Evolutionary conservation across 2,888 invertebrate species (phyloP).

Genomic region (Clistopyga incitator): DNA sequence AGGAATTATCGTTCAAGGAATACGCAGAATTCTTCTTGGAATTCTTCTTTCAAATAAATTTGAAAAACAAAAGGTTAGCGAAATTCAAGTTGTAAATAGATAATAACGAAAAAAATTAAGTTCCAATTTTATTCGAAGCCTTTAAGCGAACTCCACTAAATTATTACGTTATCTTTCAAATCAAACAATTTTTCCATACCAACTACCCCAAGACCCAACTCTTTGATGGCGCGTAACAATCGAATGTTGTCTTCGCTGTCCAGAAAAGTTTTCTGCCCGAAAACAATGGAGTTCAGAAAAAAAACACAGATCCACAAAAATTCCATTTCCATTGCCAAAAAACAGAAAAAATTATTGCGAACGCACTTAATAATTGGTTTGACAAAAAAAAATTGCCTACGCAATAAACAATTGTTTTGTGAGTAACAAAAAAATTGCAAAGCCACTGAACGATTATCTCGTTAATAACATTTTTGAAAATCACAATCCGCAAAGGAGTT

Average conservation of each 20-base stretch:
- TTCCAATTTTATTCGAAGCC: no score
- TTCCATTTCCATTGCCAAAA: neutral
- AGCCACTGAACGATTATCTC: neutral
- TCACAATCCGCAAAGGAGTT: neutral
- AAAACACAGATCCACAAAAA: neutral
- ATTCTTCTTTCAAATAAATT: no score
- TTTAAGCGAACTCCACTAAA: no score
- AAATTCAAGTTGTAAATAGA: no score
- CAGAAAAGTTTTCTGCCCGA: slow-evolving; percentile 70
- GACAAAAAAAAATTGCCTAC: neutral
- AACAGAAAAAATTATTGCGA: neutral
- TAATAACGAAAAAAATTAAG: no score
- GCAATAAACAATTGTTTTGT: neutral
- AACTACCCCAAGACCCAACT: slow-evolving; percentile 59
- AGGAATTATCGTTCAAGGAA: no score
- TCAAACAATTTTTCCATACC: slow-evolving; percentile 68
- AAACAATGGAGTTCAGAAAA: neutral
- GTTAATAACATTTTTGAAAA: neutral
- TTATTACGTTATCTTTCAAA: neutral
- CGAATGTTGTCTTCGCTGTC: slow-evolving; percentile 71
- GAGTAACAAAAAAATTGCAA: neutral
- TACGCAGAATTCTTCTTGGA: no score
- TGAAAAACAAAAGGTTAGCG: no score
- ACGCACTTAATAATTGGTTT: no score
- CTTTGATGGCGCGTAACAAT: slow-evolving; percentile 68